Base-by-base conservation (phyloP, 2,113 vertebrate genomes). In the Sarotherodon lohbergeri region DNA sequence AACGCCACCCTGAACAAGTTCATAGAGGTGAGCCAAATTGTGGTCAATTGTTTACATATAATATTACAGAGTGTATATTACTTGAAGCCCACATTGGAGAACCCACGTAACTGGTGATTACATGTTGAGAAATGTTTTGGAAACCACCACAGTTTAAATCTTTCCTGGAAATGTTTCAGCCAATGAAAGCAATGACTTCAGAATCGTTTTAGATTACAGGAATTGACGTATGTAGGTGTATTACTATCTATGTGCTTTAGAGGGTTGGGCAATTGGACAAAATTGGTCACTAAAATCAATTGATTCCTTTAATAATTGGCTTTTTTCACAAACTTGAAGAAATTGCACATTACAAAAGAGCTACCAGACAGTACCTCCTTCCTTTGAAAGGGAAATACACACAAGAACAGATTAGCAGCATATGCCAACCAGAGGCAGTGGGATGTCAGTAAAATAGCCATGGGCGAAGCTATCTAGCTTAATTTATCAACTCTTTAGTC, bases 1-100 rank as follows among this genome's bases (percentile, higher is more conserved):
- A 99, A 99, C 94, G 98, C 98, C 91, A 99, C 99, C 92, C 96
- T 99, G 96, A 98, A 98, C 96, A 99, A 99, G 95, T 99, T 99
- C 94, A 99, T 99, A 92, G 99, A 99, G 98, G 99, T 99, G 96
- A 98, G 97, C 4, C 56, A 52, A 81, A 17, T 3, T 43, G 68
- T 80, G 29, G 9, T 27, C 12, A 52, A 24, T 19, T 81, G 36
- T 57, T 55, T 11, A 34, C 27, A 78, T 50, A 11, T 56, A 11
- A 56, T 56, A 76, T 34, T 50, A 32, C 46, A 32, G 27, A n/a
- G 73, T 50, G 46, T 78, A 19, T 50, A n/a, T 19, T 50, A 78
- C 71, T 7, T 1, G 1, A 78, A 50, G n/a, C 63, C 11, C 63
- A 43, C n/a, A 16, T 43, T 71, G 19, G 63, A 71, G 63, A 43